Base-by-base conservation (phyloP, 1,140 invertebrate species). In the Reticulitermes speratus region DNA sequence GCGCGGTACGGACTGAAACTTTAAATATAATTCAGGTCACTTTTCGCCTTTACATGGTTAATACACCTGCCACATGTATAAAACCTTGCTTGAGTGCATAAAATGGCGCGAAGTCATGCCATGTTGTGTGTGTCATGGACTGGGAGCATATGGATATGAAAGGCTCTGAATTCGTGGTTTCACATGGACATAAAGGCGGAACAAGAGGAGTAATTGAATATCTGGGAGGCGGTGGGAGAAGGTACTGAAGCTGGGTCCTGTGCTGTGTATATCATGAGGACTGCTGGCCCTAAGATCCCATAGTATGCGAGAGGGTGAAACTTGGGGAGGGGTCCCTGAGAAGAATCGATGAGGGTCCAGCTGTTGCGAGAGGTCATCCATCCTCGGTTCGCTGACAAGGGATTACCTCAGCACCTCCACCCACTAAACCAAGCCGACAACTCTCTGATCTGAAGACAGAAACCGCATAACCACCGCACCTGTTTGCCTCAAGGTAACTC, bases 271-370 rank as follows among this genome's bases (percentile, higher is more conserved):
- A 75, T 75, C 65, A 75, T 30, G 65, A 45, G 38, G 23, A 83
- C 52, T 21, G 11, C 52, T 55, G 5, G 52, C 52, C 19, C 82
- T 30, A 84, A 45, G 84, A 59, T 84, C 48, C 21, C 44, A 12
- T 16, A 38, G 84, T 11, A 7, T 84, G 84, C 16, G 38, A 44
- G 38, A 44, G 82, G 44, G 82, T 11, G 82, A 25, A 45, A 45
- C 8, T 12, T 45, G 16, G 48, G 48, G 30, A 45, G 16, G 48
- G n/a, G 32, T 21, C 48, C 84, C n/a, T 84, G 84, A 65, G 84
- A 84, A 84, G 84, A 84, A 84, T 84, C 84, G 84, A 84, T 84
- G 84, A 52, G 30, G 84, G 84, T 55, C 84, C 84, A 84, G 84
- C 44, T 84, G 84, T 65, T 84, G 83, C 83, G 83, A 55, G 83